Evolutionary conservation across 2,888 invertebrate genomes (phyloP), one percentile per base, ranked within the genome.

Genomic region (Oasisia sp.): DNA sequence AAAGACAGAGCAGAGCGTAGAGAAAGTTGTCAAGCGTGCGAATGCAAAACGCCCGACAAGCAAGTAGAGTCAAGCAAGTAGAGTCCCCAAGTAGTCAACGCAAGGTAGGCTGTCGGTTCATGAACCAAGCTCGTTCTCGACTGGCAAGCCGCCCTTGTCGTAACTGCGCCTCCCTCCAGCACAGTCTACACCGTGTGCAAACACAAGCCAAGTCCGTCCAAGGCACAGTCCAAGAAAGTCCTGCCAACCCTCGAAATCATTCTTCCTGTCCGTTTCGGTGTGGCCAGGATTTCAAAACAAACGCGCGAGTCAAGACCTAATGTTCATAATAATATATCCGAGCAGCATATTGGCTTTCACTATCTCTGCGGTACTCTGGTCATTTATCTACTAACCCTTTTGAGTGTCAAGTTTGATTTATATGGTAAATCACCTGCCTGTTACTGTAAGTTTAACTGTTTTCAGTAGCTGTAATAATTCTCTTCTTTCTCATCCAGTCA

Each of bases 141-240:
- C 74, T 74, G 74, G 74, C 74, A 74, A 19, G 74, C 74, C 74
- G n/a, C 27, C n/a, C 74, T 74, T n/a, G 27, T 74, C n/a, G 27
- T 74, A 74, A 74, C 74, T 74, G 27, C 27, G 74, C 4, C 27
- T 27, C 19, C 74, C 74, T 19, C 14, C 74, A 14, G 19, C n/a
- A 74, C 74, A 74, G 74, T 74, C 74, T 27, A 4, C 74, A 74
- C 27, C 74, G 38, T 38, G 38, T 38, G 27, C 74, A 74, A 74
- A 74, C 19, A n/a, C 74, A 74, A 74, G 27, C 27, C 74, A 74
- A 74, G 74, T 0, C 19, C 14, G 74, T 74, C n/a, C 74, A 74
- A 74, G 74, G 74, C 74, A 74, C 74, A 74, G 74, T 74, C 74
- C 74, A 74, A 74, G 74, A 74, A 74, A 74, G 74, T 27, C 74